Evolutionary conservation across 2,888 invertebrate species (phyloP).

Genomic region (Pocota personata): DNA sequence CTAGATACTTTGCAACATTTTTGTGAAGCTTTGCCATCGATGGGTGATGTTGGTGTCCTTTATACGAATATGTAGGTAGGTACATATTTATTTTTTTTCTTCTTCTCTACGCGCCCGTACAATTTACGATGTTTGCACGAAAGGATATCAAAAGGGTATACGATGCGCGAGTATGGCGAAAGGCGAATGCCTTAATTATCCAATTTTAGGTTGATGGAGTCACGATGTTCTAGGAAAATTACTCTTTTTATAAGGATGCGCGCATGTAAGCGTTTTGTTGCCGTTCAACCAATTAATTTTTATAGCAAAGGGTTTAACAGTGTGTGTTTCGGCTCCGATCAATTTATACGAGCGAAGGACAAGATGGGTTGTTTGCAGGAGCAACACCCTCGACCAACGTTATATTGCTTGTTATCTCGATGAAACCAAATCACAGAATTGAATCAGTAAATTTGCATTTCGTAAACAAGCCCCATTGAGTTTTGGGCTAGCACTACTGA

Average conservation of each 20-base stretch:
- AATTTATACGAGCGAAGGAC: slow-evolving; percentile 18
- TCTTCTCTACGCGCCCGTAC: neutral
- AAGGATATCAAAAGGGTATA: slow-evolving; percentile 54
- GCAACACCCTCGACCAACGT: slow-evolving; percentile 5
- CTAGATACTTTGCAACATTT: slow-evolving; percentile 47
- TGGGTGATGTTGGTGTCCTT: slow-evolving; percentile 36
- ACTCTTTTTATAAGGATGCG: slow-evolving; percentile 34
- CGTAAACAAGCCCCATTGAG: slow-evolving; percentile 61
- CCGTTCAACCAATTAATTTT: slow-evolving; percentile 54
- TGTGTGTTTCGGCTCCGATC: slow-evolving; percentile 9
- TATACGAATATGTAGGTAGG: no score
- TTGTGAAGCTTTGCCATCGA: slow-evolving; percentile 25
- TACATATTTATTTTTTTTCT: neutral
- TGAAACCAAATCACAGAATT: slow-evolving; percentile 60
- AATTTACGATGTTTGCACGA: slow-evolving; percentile 53
- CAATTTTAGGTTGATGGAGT: slow-evolving; percentile 61
- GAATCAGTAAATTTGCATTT: slow-evolving; percentile 69
- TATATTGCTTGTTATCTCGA: slow-evolving; percentile 40
- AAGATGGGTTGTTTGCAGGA: neutral
- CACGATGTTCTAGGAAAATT: slow-evolving; percentile 58
- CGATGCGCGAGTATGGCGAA: slow-evolving; percentile 3
- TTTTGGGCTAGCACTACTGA: neutral
- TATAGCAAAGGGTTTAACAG: slow-evolving; percentile 11
- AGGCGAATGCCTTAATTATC: slow-evolving; percentile 64
- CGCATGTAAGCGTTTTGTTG: slow-evolving; percentile 52